Conservation (phyloP, 2,888 invertebrate species). For the Conchocele bisecta region DNA sequence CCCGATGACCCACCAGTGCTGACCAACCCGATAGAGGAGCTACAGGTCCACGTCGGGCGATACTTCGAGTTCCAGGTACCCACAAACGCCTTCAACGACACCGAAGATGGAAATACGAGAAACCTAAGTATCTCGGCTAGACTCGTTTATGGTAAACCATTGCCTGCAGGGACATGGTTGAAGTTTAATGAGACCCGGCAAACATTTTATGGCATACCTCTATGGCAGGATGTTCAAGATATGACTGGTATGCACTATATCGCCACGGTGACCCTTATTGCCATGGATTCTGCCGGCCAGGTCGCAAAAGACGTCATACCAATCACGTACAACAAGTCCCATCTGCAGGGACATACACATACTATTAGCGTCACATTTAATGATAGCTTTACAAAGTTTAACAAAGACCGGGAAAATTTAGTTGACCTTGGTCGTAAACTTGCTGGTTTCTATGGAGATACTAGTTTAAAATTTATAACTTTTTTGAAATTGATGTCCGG, state of each 20-base stretch:
- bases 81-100: constrained; percentile 67
- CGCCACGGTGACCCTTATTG: constrained; percentile 45
- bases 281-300: constrained; percentile 51
- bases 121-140: constrained; percentile 62
- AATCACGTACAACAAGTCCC: constrained; percentile 45
- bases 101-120: constrained; percentile 71
- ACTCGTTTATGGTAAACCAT: constrained; percentile 51
- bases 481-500: constrained; percentile 40
- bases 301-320: constrained; percentile 55
- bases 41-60: constrained; percentile 58
- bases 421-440: constrained; percentile 34
- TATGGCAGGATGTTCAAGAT: constrained; percentile 58
- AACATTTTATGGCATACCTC: constrained; percentile 68
- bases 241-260: constrained; percentile 7
- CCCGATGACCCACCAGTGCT: constrained; percentile 57
- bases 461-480: constrained; percentile 32
- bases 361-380: constrained; percentile 38
- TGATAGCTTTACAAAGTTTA: constrained; percentile 31
- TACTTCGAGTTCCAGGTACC: constrained; percentile 67
- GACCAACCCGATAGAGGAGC: constrained; percentile 61
- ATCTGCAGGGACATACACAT: constrained; percentile 45
- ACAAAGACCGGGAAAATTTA: constrained; percentile 25
- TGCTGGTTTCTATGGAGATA: constrained; percentile 42
- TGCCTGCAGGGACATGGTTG: constrained; percentile 65
- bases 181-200: constrained; percentile 64